Percentiles rank a stretch among this genome's conserved stretches.
Conservation (phyloP, 2,797 vertebrate genomes). For the Novumbra hubbsi region DNA sequence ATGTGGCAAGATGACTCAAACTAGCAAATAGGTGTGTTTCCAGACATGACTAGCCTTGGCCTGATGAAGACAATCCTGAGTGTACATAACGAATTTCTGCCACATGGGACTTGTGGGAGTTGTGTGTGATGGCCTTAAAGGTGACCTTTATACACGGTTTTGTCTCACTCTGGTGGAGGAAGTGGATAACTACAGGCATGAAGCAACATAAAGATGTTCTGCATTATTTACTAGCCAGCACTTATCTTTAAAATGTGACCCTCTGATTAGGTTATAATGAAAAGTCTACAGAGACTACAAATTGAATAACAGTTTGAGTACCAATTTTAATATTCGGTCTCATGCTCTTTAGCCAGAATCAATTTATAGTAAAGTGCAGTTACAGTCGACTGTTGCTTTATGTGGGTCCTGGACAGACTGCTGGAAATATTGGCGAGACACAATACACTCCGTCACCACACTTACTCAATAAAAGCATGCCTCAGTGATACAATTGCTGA, state of each 20-base stretch:
- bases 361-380: not conserved
- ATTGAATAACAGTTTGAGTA: not conserved
- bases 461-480: not conserved
- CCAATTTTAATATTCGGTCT: not conserved
- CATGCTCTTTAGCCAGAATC: not conserved
- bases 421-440: not conserved
- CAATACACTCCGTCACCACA: not conserved
- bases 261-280: not conserved
- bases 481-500: not conserved
- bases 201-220: not conserved
- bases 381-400: not conserved
- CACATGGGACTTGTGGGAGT: slow-evolving; percentile 63
- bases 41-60: not conserved
- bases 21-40: not conserved
- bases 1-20: not conserved
- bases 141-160: slow-evolving; percentile 75
- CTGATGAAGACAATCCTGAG: slow-evolving; percentile 26
- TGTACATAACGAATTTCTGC: slow-evolving; percentile 54
- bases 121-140: slow-evolving; percentile 51
- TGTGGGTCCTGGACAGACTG: no score
- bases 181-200: not conserved
- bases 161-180: slow-evolving; percentile 43
- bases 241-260: not conserved
- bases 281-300: not conserved
- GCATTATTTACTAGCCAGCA: not conserved